Base-by-base conservation (phyloP, 2,888 invertebrate genomes). In the Ophion slaviceki region DNA sequence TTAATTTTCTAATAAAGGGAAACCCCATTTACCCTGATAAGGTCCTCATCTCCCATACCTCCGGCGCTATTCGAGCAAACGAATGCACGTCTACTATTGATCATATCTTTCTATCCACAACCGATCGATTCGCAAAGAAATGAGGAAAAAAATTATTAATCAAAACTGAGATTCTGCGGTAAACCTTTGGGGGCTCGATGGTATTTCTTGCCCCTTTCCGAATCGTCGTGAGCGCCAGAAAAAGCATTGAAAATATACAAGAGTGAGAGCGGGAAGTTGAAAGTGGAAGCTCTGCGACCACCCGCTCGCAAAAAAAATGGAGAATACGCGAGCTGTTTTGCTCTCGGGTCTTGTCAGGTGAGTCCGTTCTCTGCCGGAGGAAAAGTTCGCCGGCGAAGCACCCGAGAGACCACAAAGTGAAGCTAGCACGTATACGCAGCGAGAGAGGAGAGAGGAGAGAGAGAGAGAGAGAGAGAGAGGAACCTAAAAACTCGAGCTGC, bases 371-470 rank as follows among this genome's bases (percentile, higher is more conserved):
- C 32, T 59, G 36, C 17, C 24, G 20, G 61, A 61, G 70, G 20
- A 66, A 85, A 78, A 85, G 76, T 85, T 80, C 47, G 20, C 40
- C 76, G 77, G 59, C 20, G 62, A 74, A 78, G 79, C 47, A 82
- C 80, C 79, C 71, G 82, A 36, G 72, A 71, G 76, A 72, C 67
- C 24, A 57, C 68, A 72, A 85, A 85, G 64, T 74, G 77, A 76
- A 75, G 75, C 57, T 61, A 28, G 45, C 71, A 71, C 64, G 53
- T 71, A 78, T 62, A 72, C 17, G 57, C 40, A 75, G 17, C 11
- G 17, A 53, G 53, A 53, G 53, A 53, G 2, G 53, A 53, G 53
- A 47, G 47, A 47, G 47, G 20, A 66, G 53, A 75, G 47, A 75
- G 62, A 70, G 45, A 68, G 61, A 70, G 40, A 68, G 3, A 70